phyloP scores from a whole-genome alignment of 2,888 invertebrate species.

The Apamea monoglypha region DNA sequence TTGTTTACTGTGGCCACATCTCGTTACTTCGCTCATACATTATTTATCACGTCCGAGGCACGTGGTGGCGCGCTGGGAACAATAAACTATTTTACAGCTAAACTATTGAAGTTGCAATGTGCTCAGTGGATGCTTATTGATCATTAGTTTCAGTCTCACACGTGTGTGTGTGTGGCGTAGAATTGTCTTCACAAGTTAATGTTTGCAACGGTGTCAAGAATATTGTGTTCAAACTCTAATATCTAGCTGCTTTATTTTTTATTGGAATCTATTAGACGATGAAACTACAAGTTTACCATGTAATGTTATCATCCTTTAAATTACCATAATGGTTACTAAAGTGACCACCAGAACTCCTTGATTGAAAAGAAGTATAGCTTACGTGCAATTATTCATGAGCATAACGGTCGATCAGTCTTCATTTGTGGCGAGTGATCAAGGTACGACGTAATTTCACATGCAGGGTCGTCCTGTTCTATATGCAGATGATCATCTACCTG shows the following conservation, averaged over 20 bases:
- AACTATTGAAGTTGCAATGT: conserved; percentile 71
- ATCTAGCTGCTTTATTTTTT: conserved; percentile 28
- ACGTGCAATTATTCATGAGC: conserved; percentile 50
- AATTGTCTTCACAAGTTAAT: conserved; percentile 50
- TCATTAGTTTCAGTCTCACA: conserved; percentile 65
- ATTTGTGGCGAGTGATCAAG: conserved; percentile 54
- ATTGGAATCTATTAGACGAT: conserved; percentile 9
- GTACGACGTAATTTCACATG: conserved; percentile 45
- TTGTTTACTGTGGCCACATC: conserved; percentile 70
- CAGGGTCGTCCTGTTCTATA: conserved; percentile 59
- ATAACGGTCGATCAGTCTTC: conserved; percentile 43
- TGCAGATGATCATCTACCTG: conserved; percentile 52
- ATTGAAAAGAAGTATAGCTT: conserved; percentile 47
- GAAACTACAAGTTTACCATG: conserved; percentile 28
- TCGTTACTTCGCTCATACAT: conserved; percentile 74
- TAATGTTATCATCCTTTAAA: conserved; percentile 37
- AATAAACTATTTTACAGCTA: conserved; percentile 79
- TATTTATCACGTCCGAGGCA: conserved; percentile 81
- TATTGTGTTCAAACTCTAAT: conserved; percentile 31
- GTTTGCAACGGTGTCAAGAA: conserved; percentile 64
- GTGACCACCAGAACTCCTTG: conserved; percentile 54
- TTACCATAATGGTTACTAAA: conserved; percentile 41
- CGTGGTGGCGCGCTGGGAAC: conserved; percentile 77
- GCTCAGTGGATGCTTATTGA: conserved; percentile 68
- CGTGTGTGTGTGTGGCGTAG: conserved; percentile 26